These are phyloP conservation scores for Epinephelus fuscoguttatus DNA, from an alignment of 2,113 vertebrate species.

Conservation along the genomic window DNA sequence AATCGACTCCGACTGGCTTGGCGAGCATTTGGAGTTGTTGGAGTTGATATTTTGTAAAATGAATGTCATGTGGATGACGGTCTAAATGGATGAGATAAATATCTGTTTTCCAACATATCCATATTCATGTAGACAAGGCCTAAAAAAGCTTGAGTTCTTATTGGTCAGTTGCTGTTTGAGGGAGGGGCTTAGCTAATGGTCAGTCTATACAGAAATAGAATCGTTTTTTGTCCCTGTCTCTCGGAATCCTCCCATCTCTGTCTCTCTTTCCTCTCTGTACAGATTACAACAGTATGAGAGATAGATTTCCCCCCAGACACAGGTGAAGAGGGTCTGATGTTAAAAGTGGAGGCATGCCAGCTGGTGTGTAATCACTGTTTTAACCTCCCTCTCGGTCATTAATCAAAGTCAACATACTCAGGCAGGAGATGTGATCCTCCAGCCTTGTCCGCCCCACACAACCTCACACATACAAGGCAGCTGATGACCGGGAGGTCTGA, in stretches of 20 bases:
- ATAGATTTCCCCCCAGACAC: slow-evolving; percentile 57
- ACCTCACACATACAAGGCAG: neutral
- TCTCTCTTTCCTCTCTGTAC: slow-evolving; percentile 6
- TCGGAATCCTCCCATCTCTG: slow-evolving; percentile 1
- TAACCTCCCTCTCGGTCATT: slow-evolving; percentile 72
- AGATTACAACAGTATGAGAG: slow-evolving; percentile 26
- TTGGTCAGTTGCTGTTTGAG: neutral
- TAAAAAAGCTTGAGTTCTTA: neutral
- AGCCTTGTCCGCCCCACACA: slow-evolving; percentile 22
- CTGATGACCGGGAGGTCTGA: slow-evolving; percentile 20
- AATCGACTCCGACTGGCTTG: too few relatives aligned
- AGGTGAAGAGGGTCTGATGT: slow-evolving; percentile 59
- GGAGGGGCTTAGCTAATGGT: neutral
- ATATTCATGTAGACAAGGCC: too few relatives aligned
- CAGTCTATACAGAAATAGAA: neutral
- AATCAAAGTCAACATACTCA: slow-evolving; percentile 71
- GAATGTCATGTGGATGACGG: too few relatives aligned
- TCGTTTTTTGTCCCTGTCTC: neutral
- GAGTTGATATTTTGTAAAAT: too few relatives aligned
- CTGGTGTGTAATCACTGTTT: slow-evolving; percentile 76
- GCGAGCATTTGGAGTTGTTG: too few relatives aligned
- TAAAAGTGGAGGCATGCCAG: slow-evolving; percentile 63
- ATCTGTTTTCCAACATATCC: too few relatives aligned
- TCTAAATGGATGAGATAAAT: too few relatives aligned
- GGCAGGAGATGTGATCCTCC: slow-evolving; percentile 51